Evolutionary conservation across 1,140 invertebrate species (phyloP).

Genomic region (Melanaphis sacchari): DNA sequence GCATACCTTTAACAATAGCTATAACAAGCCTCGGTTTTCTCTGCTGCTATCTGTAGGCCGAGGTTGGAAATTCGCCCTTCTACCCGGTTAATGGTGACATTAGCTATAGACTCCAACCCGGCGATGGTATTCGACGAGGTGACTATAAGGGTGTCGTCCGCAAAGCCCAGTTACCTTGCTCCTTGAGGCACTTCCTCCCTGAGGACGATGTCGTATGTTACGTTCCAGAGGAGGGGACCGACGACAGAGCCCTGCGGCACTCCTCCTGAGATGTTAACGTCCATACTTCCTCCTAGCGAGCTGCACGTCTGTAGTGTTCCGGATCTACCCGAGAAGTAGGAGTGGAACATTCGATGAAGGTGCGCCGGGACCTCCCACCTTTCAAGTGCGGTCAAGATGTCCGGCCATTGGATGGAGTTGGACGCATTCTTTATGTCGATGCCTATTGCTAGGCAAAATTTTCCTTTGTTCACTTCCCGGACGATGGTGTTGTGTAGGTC

Average conservation of each 20-base stretch:
- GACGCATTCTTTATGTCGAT: neutral
- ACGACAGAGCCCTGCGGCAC: neutral
- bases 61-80: neutral
- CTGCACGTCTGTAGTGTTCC: too few species aligned
- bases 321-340: neutral
- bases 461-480: neutral
- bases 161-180: neutral
- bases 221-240: neutral
- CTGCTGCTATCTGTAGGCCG: neutral
- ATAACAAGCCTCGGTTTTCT: neutral
- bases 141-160: neutral
- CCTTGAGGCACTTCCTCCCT: neutral
- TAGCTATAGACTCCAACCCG: neutral
- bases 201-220: neutral
- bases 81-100: neutral
- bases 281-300: too few species aligned
- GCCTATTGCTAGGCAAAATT: neutral
- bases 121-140: rapidly evolving
- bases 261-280: neutral
- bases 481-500: neutral
- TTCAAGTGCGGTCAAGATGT: neutral
- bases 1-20: neutral
- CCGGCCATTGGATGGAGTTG: neutral
- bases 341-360: neutral
- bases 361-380: neutral